Percentiles rank a stretch among this genome's conserved stretches.
These are phyloP conservation scores for Sphenopsis melanotis DNA, from an alignment of 2,797 vertebrate species.

Conservation along the genomic window DNA sequence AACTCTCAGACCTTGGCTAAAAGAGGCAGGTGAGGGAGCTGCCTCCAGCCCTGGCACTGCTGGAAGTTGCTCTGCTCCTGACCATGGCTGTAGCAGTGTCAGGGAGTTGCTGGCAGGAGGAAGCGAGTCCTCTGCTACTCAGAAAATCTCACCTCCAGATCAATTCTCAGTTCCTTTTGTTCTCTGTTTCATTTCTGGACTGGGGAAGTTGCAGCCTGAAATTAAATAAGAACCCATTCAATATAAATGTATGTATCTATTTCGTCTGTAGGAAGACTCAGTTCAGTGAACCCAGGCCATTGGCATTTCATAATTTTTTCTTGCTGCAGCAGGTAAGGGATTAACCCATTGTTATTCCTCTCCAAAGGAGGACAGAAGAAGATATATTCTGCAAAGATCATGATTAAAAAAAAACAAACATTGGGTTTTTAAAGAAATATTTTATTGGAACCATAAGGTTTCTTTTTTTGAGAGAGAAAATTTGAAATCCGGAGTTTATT, in stretches of 20 bases:
- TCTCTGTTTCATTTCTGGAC: not conserved
- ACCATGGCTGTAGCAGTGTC: not conserved
- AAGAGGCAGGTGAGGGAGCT: not conserved
- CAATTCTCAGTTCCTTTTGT: not conserved
- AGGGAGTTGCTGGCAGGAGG: not conserved
- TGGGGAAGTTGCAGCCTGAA: not conserved
- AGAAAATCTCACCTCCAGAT: not conserved
- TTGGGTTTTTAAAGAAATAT: conserved; percentile 61
- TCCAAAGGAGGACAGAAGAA: conserved; percentile 58
- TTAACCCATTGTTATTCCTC: conserved; percentile 54
- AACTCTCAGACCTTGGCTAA: not conserved
- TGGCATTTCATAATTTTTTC: conserved; percentile 50
- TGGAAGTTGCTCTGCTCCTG: not conserved
- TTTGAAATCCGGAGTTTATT: conserved; percentile 76
- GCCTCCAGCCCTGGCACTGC: not conserved
- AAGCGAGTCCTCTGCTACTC: not conserved
- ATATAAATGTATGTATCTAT: not conserved
- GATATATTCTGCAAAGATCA: not conserved
- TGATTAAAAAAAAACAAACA: conserved; percentile 15
- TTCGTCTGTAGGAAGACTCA: not conserved
- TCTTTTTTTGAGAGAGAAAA: conserved; percentile 62
- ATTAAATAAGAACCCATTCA: not conserved
- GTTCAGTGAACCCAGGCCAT: not conserved
- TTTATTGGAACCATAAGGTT: conserved; percentile 75
- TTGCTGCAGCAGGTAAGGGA: conserved; percentile 60